A percentile compares a stretch with the other conserved stretches of the same genome.
Conservation (phyloP, 2,113 vertebrate genomes). For the Speoplatyrhinus poulsoni region DNA sequence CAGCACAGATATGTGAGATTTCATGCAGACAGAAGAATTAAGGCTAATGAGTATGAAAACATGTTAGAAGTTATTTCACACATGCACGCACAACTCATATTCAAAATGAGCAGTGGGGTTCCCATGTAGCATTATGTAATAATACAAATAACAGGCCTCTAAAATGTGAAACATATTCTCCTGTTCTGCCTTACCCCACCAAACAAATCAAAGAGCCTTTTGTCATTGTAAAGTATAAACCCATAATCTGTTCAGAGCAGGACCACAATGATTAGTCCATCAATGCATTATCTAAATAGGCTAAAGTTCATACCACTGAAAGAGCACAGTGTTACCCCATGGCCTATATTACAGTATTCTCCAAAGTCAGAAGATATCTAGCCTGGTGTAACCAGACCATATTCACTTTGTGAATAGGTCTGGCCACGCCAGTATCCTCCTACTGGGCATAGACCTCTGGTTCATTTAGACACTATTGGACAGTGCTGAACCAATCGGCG, state of each 20-base stretch:
- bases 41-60: too few relatives aligned
- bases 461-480: too few relatives aligned
- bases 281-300: conserved; percentile 42
- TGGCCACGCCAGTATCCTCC: too few relatives aligned
- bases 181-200: background rate
- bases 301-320: conserved; percentile 51
- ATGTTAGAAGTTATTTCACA: too few relatives aligned
- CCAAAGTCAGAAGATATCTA: background rate
- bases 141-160: background rate
- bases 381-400: too few relatives aligned
- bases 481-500: too few relatives aligned
- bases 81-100: background rate
- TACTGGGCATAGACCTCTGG: too few relatives aligned
- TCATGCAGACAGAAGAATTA: background rate
- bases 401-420: too few relatives aligned
- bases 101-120: background rate
- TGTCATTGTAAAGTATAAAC: conserved; percentile 35
- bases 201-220: conserved; percentile 59
- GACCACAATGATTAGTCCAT: conserved; percentile 32
- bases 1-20: conserved; percentile 13
- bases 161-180: conserved; percentile 2
- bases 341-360: conserved; percentile 7
- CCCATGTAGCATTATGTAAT: background rate
- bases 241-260: conserved; percentile 54
- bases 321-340: conserved; percentile 8